phyloP scores from a whole-genome alignment of 2,113 vertebrate genomes.

The Nothoprocta perdicaria region DNA sequence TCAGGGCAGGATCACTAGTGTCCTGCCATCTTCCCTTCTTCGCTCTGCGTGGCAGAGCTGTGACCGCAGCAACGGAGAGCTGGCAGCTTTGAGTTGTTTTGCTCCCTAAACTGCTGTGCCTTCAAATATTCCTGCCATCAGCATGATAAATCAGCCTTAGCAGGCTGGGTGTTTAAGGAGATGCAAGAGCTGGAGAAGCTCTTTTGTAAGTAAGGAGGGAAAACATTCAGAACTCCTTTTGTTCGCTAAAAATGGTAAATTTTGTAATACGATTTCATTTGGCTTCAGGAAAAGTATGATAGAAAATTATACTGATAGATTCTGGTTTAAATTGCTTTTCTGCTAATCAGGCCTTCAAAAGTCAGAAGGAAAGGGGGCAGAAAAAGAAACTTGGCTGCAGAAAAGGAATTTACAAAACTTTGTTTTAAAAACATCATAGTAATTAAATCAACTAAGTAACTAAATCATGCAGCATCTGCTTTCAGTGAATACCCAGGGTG shows the following conservation, averaged over 20 bases:
- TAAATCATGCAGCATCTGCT: neutral
- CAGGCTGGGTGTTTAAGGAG: neutral
- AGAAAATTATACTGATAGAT: neutral
- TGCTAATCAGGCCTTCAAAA: accelerated
- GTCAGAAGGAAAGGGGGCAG: neutral
- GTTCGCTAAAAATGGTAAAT: neutral
- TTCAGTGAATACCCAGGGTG: neutral
- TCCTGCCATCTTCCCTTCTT: neutral
- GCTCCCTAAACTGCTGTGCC: neutral
- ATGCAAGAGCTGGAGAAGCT: neutral
- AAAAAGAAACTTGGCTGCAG: neutral
- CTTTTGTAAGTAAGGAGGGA: neutral
- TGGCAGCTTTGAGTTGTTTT: neutral
- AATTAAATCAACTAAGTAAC: neutral
- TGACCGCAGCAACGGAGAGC: neutral
- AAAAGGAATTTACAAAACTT: neutral
- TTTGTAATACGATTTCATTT: neutral
- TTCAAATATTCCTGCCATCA: neutral
- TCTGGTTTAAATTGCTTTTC: neutral
- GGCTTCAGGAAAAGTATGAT: neutral
- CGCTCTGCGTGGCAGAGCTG: neutral
- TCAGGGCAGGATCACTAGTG: neutral
- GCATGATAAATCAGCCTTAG: neutral
- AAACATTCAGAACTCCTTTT: neutral
- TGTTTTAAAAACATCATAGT: neutral